Evolutionary conservation across 1,140 invertebrate species (phyloP).

Genomic region (Trachymyrmex cornetzi): DNA sequence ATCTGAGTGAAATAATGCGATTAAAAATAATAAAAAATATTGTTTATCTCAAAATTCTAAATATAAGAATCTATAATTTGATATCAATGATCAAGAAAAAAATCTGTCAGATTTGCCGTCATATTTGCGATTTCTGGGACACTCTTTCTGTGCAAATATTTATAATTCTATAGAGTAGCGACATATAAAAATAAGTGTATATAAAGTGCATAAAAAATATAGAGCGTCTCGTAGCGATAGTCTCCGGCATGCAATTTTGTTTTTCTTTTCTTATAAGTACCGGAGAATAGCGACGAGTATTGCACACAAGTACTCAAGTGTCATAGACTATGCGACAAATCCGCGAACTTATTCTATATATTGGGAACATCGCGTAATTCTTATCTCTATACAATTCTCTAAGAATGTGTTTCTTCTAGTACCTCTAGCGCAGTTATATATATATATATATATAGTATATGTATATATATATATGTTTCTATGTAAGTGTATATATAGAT

Average conservation of each 20-base stretch:
- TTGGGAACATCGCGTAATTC: conserved; percentile 21
- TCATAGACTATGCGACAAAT: conserved; percentile 68
- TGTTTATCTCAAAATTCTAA: background rate
- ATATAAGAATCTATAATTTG: background rate
- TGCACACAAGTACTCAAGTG: conserved; percentile 78
- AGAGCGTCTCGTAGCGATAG: conserved; percentile 10
- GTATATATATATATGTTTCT: conserved; percentile 29
- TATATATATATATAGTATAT: conserved; percentile 48
- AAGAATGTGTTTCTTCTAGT: conserved; percentile 52
- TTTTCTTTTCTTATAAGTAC: conserved; percentile 48
- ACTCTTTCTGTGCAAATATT: background rate
- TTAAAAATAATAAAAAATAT: background rate
- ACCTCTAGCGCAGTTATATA: conserved; percentile 35
- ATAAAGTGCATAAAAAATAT: conserved; percentile 69
- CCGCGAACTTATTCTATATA: conserved; percentile 67
- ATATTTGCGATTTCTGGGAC: conserved; percentile 1
- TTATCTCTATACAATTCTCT: conserved; percentile 60
- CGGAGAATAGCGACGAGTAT: conserved; percentile 72
- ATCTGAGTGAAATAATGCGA: conserved; percentile 28
- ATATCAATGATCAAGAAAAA: background rate
- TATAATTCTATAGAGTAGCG: conserved; percentile 24
- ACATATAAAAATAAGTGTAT: conserved; percentile 68
- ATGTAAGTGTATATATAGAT: background rate
- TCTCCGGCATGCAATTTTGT: background rate
- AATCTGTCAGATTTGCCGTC: conserved; percentile 19